These are phyloP conservation scores for Cavia porcellus DNA, from an alignment of 2,113 vertebrate species.

Conservation along the genomic window DNA sequence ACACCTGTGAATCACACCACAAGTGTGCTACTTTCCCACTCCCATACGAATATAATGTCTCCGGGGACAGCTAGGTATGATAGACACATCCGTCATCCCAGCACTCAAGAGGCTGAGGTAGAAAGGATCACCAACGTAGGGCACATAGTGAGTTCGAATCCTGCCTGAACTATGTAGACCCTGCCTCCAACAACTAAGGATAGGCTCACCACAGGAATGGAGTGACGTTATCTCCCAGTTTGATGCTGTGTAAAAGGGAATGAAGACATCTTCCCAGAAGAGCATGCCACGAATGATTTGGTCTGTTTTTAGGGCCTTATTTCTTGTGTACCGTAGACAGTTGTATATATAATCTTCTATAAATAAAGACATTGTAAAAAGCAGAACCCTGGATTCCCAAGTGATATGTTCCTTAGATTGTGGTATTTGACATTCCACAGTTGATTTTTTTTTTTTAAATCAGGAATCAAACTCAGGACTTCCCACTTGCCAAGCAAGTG, in stretches of 20 bases:
- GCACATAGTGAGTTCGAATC: neutral
- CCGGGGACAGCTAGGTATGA: neutral
- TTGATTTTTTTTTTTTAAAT: too few relatives aligned
- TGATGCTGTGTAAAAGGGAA: neutral
- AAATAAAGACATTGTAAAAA: neutral
- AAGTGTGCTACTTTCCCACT: neutral
- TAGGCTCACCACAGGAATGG: neutral
- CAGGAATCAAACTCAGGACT: too few relatives aligned
- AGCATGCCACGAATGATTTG: accelerated
- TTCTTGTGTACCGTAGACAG: neutral
- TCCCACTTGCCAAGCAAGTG: too few relatives aligned
- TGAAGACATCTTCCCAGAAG: neutral
- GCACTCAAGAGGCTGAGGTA: neutral
- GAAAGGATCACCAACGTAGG: neutral
- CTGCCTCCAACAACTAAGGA: neutral
- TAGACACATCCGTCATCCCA: neutral
- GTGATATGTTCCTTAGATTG: neutral
- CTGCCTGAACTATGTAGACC: neutral
- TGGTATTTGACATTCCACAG: neutral
- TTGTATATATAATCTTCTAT: neutral
- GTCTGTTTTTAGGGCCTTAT: neutral
- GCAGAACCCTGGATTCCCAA: neutral
- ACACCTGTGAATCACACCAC: neutral
- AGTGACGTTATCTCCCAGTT: neutral
- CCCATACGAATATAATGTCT: neutral